Percentiles rank a stretch among this genome's conserved stretches.
These are phyloP conservation scores for Sphyrna mokarran DNA, from an alignment of 2,113 vertebrate genomes.

Conservation along the genomic window DNA sequence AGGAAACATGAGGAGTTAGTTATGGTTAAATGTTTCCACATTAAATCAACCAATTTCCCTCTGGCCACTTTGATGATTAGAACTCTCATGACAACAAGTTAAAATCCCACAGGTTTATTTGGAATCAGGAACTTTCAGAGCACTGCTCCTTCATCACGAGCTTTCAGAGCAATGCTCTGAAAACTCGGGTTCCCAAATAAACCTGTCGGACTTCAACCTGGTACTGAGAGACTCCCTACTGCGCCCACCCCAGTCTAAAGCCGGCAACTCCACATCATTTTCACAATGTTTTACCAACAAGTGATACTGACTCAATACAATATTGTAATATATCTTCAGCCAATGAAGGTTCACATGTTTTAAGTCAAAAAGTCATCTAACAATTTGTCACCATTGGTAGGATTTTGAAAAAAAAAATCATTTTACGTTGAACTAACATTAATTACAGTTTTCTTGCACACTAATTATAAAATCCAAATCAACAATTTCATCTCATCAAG, in stretches of 20 bases:
- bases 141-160: no score
- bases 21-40: background rate
- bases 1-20: background rate
- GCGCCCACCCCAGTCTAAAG: no score
- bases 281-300: background rate
- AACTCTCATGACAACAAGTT: background rate
- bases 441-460: conserved; percentile 3
- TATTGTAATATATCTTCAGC: background rate
- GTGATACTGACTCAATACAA: background rate
- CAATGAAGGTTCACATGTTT: background rate
- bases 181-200: no score
- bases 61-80: background rate
- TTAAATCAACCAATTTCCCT: background rate
- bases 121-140: no score
- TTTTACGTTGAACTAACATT: background rate
- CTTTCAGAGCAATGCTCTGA: no score
- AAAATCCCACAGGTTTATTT: no score
- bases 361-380: background rate
- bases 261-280: no score
- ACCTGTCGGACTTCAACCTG: no score
- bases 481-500: background rate
- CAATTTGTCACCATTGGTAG: background rate
- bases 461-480: background rate
- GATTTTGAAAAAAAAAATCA: background rate
- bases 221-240: no score